Conservation (phyloP, 2,113 vertebrate species). For the Egretta garzetta region DNA sequence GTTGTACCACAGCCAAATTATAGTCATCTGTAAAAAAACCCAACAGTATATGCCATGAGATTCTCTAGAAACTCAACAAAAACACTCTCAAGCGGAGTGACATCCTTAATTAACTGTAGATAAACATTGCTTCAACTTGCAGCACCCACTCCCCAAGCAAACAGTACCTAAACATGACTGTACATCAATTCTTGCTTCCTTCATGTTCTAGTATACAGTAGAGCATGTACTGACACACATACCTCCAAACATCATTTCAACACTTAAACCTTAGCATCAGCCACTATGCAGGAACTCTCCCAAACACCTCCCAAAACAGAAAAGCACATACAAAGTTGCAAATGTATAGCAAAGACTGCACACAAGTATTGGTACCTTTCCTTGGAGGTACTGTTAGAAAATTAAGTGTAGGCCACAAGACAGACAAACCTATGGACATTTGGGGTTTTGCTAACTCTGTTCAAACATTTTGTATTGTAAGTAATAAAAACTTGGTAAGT, state of each 20-base stretch:
- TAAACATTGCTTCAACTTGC: not conserved
- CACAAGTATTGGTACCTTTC: rapidly evolving
- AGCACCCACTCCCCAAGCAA: not conserved
- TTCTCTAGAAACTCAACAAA: not conserved
- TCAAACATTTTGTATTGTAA: not conserved
- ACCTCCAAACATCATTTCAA: not conserved
- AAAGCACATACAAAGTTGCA: not conserved
- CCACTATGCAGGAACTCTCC: not conserved
- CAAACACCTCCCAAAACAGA: not conserved
- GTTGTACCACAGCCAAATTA: not conserved
- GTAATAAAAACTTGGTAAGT: not conserved
- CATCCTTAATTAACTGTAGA: not conserved
- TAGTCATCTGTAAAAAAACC: rapidly evolving
- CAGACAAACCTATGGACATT: not conserved
- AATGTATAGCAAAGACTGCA: not conserved
- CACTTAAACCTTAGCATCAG: not conserved
- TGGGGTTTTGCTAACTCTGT: not conserved
- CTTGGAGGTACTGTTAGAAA: not conserved
- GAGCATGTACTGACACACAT: not conserved
- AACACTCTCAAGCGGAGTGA: not conserved
- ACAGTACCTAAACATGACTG: not conserved
- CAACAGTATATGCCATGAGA: not conserved
- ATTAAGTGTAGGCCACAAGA: not conserved
- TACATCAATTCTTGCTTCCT: not conserved
- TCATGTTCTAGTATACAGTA: not conserved